A percentile compares a stretch with the other conserved stretches of the same genome.
These are phyloP conservation scores for Montipora foliosa DNA, from an alignment of 64 coral and sea anemone species.

Conservation along the genomic window DNA sequence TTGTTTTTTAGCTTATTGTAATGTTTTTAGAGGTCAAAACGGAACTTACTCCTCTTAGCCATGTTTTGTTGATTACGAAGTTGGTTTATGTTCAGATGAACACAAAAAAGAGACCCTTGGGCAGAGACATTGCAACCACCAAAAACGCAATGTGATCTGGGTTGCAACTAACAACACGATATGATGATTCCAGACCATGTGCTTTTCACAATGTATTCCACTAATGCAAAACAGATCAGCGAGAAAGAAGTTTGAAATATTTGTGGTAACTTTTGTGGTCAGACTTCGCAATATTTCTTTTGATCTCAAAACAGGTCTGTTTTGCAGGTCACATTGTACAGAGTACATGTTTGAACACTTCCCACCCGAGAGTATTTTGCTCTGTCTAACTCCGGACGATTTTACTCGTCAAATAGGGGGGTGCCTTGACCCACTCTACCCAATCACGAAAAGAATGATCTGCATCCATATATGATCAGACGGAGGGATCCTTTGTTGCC, in stretches of 20 bases:
- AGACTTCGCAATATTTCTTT: neutral
- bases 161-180: neutral
- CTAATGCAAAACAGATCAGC: conserved; percentile 23
- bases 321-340: neutral
- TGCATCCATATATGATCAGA: too few species aligned
- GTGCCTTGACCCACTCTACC: too few species aligned
- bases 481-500: too few species aligned
- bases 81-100: neutral
- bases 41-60: neutral
- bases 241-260: neutral
- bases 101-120: neutral
- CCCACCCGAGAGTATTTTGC: too few species aligned
- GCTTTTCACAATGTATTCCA: neutral
- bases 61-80: neutral
- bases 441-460: too few species aligned
- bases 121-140: neutral
- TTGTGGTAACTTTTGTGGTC: conserved; percentile 1
- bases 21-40: neutral
- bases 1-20: conserved; percentile 1
- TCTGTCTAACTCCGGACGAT: too few species aligned
- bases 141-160: conserved; percentile 14
- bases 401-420: too few species aligned
- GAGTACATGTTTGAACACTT: neutral
- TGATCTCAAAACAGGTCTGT: neutral
- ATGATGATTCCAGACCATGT: neutral